Evolutionary conservation across 2,113 vertebrate species (phyloP).

Genomic region (Silurus asotus): DNA sequence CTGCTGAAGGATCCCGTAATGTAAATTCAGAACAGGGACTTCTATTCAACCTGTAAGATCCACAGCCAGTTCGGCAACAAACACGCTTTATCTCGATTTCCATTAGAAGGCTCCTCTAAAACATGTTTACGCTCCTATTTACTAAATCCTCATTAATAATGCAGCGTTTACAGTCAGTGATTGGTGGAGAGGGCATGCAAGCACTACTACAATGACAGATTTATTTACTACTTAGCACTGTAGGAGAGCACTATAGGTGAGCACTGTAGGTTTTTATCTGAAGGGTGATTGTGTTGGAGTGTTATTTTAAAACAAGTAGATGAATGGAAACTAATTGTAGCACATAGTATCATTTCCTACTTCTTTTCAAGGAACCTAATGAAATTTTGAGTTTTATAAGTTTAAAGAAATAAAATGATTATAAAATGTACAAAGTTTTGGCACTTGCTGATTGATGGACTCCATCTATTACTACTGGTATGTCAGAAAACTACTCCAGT

Average conservation of each 20-base stretch:
- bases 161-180: background rate
- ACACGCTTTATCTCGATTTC: background rate
- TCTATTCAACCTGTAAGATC: background rate
- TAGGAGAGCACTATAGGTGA: background rate
- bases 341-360: background rate
- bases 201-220: background rate
- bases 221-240: background rate
- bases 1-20: background rate
- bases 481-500: background rate
- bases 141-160: constrained; percentile 2
- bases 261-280: background rate
- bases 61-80: background rate
- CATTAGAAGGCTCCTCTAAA: background rate
- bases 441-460: background rate
- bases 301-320: background rate
- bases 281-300: background rate
- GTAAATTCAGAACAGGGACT: background rate
- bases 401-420: background rate
- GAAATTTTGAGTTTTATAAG: background rate
- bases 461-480: too few species aligned
- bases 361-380: background rate
- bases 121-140: background rate
- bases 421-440: background rate
- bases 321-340: background rate
- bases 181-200: background rate